Conservation (phyloP, 2,113 vertebrate species). For the Eleginops maclovinus region DNA sequence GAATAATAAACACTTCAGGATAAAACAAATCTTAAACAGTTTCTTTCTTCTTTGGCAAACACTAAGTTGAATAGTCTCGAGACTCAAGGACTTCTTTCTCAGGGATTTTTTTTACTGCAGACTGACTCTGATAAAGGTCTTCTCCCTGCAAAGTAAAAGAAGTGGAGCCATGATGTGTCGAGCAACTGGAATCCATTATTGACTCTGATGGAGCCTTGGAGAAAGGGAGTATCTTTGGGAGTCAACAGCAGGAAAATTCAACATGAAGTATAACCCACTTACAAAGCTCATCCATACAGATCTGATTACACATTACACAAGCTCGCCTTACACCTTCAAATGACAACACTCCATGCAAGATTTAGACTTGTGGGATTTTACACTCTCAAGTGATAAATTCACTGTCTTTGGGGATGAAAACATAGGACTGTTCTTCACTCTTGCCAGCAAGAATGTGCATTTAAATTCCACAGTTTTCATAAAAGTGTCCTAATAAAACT, state of each 20-base stretch:
- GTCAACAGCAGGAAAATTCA: constrained; percentile 54
- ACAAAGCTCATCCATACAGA: constrained; percentile 54
- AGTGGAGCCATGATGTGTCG: constrained; percentile 50
- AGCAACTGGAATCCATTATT: constrained; percentile 72
- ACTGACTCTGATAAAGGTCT: constrained; percentile 36
- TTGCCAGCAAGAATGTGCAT: constrained; percentile 23
- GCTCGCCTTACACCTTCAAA: constrained; percentile 37
- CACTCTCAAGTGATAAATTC: constrained; percentile 25
- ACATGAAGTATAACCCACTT: constrained; percentile 62
- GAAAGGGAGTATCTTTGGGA: constrained; percentile 66
- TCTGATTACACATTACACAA: constrained; percentile 47
- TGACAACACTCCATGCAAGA: constrained; percentile 15
- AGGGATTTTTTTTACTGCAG: constrained; percentile 17
- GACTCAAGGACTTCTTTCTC: background rate
- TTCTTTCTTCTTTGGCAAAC: constrained; percentile 34
- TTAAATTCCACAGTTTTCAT: constrained; percentile 46
- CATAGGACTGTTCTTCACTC: background rate
- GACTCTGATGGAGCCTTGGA: constrained; percentile 47
- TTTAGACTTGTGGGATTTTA: constrained; percentile 40
- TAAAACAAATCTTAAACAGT: constrained; percentile 29
- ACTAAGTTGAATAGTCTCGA: background rate
- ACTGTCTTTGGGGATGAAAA: constrained; percentile 8
- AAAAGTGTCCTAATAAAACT: constrained; percentile 31
- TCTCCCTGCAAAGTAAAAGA: constrained; percentile 41
- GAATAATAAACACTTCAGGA: constrained; percentile 81